Base-by-base conservation (phyloP, 2,888 invertebrate species). In the Nemoura dubitans region DNA sequence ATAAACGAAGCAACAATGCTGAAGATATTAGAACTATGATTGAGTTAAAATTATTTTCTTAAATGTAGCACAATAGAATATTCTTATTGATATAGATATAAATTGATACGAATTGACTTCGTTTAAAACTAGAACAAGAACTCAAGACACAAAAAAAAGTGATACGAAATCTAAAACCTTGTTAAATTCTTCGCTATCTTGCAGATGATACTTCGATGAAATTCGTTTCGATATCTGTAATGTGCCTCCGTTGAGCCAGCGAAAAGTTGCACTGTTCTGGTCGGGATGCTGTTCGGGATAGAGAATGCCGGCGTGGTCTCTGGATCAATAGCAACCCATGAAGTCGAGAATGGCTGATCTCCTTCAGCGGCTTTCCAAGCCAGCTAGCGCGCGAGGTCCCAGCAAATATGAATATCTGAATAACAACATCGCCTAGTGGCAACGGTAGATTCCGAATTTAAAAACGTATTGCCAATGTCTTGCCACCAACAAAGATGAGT, bases 401-500 rank as follows among this genome's bases (percentile, higher is more conserved):
- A 78, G 27, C 27, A 78, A 78, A 78, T 78, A 78, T 78, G 78
- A 78, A 78, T 78, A 78, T 78, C 27, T 78, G 78, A 78, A 78
- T 78, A 78, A 28, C 78, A 78, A 78, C 26, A 10, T 27, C 78
- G 28, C n/a, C n/a, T n/a, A 6, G 59, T 21, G 59, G 59, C 59
- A 16, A 5, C 25, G 76, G 21, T 76, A 26, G 26, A 78, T 78
- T 78, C 78, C 78, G 27, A 78, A 78, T 78, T 78, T 78, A 78
- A 78, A 78, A 78, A 78, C 78, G 78, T 78, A 78, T 78, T 78
- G 78, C 78, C 28, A 3, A 0, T 78, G 78, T 78, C 78, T 78
- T n/a, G 26, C 2, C 21, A 76, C 6, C 25, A 3, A 5, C 28
- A 26, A 78, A 59, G 59, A 59, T 21, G 59, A 59, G 59, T 14